phyloP scores from a whole-genome alignment of 2,888 invertebrate genomes.

The Rambutsinella grinnellia region DNA sequence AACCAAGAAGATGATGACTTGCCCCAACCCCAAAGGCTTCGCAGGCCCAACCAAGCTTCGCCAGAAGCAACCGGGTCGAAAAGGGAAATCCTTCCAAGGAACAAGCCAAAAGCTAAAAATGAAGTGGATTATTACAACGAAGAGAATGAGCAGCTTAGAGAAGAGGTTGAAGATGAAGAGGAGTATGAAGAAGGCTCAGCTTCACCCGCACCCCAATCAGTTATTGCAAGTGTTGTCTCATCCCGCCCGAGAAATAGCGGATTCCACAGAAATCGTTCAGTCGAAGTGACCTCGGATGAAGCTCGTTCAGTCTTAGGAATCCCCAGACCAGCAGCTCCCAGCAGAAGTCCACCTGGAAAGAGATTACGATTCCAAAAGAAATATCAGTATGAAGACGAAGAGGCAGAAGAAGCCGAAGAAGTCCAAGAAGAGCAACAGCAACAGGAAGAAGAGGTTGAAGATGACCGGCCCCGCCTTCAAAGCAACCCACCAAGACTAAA shows the following conservation, averaged over 20 bases:
- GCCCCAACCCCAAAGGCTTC: conserved; percentile 11
- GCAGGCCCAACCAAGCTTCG: conserved; percentile 7
- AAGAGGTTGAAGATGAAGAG: conserved; percentile 11
- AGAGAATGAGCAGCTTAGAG: not conserved
- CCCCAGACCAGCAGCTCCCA: conserved; percentile 39
- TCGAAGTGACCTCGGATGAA: conserved; percentile 63
- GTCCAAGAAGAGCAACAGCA: conserved; percentile 8
- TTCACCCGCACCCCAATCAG: too few species aligned
- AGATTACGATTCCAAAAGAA: conserved; percentile 12
- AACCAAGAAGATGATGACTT: conserved; percentile 6
- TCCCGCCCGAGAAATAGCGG: conserved; percentile 30
- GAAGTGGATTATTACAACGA: conserved; percentile 18
- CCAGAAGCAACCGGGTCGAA: conserved; percentile 21
- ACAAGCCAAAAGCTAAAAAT: not conserved
- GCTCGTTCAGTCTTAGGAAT: conserved; percentile 59
- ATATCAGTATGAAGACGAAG: not conserved
- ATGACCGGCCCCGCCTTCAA: too few species aligned
- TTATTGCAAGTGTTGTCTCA: too few species aligned
- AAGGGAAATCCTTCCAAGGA: conserved; percentile 19
- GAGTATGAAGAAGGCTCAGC: conserved; percentile 17
- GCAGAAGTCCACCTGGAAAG: conserved; percentile 3
- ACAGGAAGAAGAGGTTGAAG: conserved; percentile 27
- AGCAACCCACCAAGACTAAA: too few species aligned
- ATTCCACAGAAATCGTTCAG: conserved; percentile 23
- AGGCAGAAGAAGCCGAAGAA: conserved; percentile 23